Percentiles rank a stretch among this genome's conserved stretches.
Conservation (phyloP, 2,113 vertebrate genomes). For the Montifringilla adamsi region DNA sequence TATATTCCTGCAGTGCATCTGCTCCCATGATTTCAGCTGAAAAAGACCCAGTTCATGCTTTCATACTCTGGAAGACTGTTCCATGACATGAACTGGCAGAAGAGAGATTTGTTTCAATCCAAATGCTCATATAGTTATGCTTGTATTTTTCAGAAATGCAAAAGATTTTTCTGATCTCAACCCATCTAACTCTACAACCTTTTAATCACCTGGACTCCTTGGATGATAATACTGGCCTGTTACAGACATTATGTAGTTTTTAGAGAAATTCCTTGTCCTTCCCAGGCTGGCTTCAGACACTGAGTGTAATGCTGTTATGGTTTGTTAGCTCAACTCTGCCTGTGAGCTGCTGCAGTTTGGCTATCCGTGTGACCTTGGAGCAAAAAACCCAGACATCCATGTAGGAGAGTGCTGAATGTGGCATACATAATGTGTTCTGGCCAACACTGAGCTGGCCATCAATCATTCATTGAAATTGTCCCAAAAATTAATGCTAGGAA, state of each 20-base stretch:
- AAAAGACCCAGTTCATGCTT: neutral
- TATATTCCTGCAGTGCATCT: neutral
- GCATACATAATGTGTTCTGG: neutral
- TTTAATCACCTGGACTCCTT: neutral
- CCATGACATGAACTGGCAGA: neutral
- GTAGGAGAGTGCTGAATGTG: neutral
- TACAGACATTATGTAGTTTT: neutral
- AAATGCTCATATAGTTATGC: neutral
- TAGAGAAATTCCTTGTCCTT: neutral
- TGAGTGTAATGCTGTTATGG: neutral
- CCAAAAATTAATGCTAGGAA: constrained; percentile 7
- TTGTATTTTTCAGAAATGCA: neutral
- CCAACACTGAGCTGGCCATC: neutral
- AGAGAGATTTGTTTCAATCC: neutral
- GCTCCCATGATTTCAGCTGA: neutral
- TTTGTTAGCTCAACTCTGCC: constrained; percentile 13
- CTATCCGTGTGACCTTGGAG: constrained; percentile 1
- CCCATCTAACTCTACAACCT: neutral
- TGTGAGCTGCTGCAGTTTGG: neutral
- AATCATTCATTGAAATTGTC: constrained; percentile 1
- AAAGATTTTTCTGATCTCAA: neutral
- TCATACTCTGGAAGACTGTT: neutral
- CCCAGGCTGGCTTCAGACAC: neutral
- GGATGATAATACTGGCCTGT: neutral
- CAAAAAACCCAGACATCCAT: neutral